phyloP scores from a whole-genome alignment of 2,888 invertebrate species.

The Hypolimnas misippus region DNA sequence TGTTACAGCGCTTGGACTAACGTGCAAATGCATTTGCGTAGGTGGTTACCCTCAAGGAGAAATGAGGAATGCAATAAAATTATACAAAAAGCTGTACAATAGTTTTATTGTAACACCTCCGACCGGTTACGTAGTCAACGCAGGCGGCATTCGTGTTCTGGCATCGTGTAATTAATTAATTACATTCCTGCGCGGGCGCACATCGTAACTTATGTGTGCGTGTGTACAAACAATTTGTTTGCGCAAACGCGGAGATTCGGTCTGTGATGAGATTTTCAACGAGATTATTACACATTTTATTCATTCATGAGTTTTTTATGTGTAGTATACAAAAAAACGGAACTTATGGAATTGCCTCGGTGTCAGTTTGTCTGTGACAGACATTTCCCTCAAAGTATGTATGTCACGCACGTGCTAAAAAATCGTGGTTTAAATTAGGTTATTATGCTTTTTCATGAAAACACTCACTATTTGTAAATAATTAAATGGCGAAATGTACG shows the following conservation, averaged over 20 bases:
- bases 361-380: too few relatives aligned
- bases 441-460: too few relatives aligned
- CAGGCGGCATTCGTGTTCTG: constrained; percentile 47
- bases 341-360: too few relatives aligned
- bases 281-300: neutral
- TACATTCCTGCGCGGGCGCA: constrained; percentile 49
- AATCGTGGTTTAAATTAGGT: too few relatives aligned
- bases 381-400: too few relatives aligned
- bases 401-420: too few relatives aligned
- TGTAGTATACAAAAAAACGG: neutral
- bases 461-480: too few relatives aligned
- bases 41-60: neutral
- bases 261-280: constrained; percentile 13
- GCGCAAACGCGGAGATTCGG: constrained; percentile 13
- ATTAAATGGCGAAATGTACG: too few relatives aligned
- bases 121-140: constrained; percentile 53
- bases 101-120: constrained; percentile 41
- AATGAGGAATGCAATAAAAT: constrained; percentile 9
- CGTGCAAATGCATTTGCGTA: neutral
- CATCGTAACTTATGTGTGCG: constrained; percentile 9
- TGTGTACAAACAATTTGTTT: constrained; percentile 14
- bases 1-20: neutral
- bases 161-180: constrained; percentile 56
- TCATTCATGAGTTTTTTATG: neutral
- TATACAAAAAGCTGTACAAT: constrained; percentile 12